Percentiles rank a stretch among this genome's conserved stretches.
Evolutionary conservation across 2,888 invertebrate genomes (phyloP).

Genomic region (Cenopis cana): DNA sequence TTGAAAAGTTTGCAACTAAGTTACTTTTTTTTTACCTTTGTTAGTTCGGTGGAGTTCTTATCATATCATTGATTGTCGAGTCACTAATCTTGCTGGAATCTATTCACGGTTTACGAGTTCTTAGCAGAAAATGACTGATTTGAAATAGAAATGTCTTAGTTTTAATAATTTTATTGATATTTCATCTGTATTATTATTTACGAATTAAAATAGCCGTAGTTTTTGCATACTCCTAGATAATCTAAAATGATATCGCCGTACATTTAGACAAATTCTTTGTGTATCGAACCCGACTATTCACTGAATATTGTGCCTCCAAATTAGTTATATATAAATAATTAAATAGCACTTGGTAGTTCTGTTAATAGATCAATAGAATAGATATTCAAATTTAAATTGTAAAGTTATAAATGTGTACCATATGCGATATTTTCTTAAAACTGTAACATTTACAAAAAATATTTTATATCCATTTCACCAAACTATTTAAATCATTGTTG

Average conservation of each 20-base stretch:
- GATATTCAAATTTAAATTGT: background rate
- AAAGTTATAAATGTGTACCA: background rate
- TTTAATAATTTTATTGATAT: background rate
- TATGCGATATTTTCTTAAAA: background rate
- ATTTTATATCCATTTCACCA: background rate
- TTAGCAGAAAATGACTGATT: background rate
- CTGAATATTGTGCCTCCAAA: background rate
- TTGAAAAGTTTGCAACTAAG: slow-evolving; percentile 32
- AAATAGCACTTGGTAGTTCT: background rate
- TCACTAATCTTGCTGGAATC: slow-evolving; percentile 53
- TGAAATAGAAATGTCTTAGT: background rate
- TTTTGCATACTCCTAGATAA: background rate
- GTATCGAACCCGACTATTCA: background rate
- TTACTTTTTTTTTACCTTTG: slow-evolving; percentile 53
- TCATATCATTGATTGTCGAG: slow-evolving; percentile 58
- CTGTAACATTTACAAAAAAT: background rate
- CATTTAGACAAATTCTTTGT: background rate
- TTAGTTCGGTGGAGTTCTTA: slow-evolving; percentile 64
- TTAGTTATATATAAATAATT: background rate
- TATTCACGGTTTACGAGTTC: slow-evolving; percentile 28
- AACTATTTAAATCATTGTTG: background rate
- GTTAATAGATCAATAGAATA: background rate
- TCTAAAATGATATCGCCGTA: slow-evolving; percentile 21
- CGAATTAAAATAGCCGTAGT: background rate
- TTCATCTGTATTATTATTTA: no score